Conservation (phyloP, 2,888 invertebrate genomes). For the Halictus quadricinctus region DNA sequence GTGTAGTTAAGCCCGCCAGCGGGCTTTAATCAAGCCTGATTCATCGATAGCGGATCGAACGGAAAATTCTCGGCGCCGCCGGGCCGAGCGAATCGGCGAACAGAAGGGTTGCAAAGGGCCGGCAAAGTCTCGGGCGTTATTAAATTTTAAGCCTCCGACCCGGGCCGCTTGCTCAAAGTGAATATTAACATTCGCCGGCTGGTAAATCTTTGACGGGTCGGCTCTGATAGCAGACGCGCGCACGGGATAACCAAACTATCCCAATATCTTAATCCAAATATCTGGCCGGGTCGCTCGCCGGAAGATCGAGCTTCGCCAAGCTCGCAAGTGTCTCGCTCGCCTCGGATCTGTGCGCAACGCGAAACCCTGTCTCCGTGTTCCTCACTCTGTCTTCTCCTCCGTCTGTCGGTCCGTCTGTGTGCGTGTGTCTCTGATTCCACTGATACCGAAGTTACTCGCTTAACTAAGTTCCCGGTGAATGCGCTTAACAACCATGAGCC, state of each 20-base stretch:
- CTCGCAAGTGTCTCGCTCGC: neutral
- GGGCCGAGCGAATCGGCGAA: neutral
- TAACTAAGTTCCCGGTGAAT: constrained; percentile 57
- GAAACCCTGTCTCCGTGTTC: neutral
- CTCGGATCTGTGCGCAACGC: neutral
- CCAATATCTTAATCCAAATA: constrained; percentile 46
- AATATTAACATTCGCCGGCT: constrained; percentile 38
- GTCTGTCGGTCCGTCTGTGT: neutral
- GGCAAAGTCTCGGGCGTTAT: constrained; percentile 29
- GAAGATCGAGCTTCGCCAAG: constrained; percentile 13
- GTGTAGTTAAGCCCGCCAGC: constrained; percentile 8
- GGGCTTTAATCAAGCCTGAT: constrained; percentile 28
- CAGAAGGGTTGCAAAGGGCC: neutral
- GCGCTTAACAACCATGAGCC: constrained; percentile 57
- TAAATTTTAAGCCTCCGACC: constrained; percentile 41
- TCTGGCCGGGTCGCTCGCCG: constrained; percentile 10
- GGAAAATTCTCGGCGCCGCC: neutral
- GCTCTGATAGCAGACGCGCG: constrained; percentile 25
- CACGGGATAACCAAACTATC: constrained; percentile 39
- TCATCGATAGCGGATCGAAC: constrained; percentile 23
- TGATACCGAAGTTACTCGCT: constrained; percentile 55
- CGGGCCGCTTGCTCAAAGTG: constrained; percentile 8
- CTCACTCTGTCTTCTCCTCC: neutral
- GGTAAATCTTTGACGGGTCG: constrained; percentile 37
- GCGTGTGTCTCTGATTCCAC: constrained; percentile 44